Conservation (phyloP, 2,113 vertebrate genomes). For the Tonatia bakeri region DNA sequence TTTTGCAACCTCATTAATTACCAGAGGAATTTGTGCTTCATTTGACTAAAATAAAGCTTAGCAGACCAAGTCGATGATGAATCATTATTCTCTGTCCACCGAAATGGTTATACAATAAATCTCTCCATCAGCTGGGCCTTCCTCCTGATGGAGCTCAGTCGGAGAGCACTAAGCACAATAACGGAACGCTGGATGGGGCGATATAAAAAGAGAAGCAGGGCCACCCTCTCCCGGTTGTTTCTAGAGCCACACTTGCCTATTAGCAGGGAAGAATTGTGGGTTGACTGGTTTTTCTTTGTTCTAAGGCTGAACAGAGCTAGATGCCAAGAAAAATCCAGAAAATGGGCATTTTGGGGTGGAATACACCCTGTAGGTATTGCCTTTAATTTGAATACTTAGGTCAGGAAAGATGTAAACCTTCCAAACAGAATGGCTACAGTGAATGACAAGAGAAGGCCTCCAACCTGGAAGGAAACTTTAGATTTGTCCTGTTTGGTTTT, state of each 20-base stretch:
- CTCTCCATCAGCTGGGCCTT: neutral
- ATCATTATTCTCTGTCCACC: neutral
- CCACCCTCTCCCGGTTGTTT: fast-evolving
- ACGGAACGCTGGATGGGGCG: neutral
- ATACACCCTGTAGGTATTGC: neutral
- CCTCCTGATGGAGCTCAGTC: neutral
- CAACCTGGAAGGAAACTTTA: neutral
- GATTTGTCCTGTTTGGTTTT: neutral
- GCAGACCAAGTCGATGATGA: neutral
- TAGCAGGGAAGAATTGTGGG: neutral
- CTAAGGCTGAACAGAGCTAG: neutral
- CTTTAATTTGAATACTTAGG: neutral
- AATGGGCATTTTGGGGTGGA: neutral
- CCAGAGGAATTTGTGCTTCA: neutral
- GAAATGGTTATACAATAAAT: neutral
- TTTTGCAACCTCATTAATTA: neutral
- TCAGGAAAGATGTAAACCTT: neutral
- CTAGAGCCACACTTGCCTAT: neutral
- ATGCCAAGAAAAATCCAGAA: neutral
- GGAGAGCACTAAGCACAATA: neutral
- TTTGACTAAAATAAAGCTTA: conserved; percentile 23
- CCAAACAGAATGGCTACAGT: neutral
- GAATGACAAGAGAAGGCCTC: neutral
- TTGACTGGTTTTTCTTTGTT: neutral
- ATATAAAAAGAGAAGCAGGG: neutral